Conservation (phyloP, 2,797 vertebrate genomes). For the Alosa sapidissima region DNA sequence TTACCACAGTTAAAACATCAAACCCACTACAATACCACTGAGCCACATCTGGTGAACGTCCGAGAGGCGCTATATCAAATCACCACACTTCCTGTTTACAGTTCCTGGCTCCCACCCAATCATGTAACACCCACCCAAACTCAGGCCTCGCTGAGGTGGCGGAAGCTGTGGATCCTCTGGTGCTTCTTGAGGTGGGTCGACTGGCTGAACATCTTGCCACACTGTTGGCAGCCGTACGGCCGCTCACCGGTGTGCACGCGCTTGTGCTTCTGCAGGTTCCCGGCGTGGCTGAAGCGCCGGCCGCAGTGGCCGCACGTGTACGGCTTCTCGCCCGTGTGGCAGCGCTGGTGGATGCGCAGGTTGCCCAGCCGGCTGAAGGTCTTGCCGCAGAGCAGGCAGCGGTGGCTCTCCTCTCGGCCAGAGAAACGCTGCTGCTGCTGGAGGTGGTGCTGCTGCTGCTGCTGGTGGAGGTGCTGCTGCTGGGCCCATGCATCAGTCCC, state of each 20-base stretch:
- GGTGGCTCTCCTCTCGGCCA: slow-evolving; percentile 42
- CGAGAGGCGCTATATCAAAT: too few relatives aligned
- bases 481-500: not conserved
- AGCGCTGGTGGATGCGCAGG: slow-evolving; percentile 54
- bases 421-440: not conserved
- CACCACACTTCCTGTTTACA: too few relatives aligned
- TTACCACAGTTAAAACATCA: too few relatives aligned
- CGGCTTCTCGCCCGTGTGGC: slow-evolving; percentile 57
- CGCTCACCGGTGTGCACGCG: slow-evolving; percentile 54
- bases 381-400: slow-evolving; percentile 52
- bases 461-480: not conserved
- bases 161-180: slow-evolving; percentile 50
- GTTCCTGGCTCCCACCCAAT: too few relatives aligned
- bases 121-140: not conserved
- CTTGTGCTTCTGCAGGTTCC: slow-evolving; percentile 56
- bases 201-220: slow-evolving; percentile 55
- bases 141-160: slow-evolving; percentile 37
- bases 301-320: slow-evolving; percentile 55
- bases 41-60: too few relatives aligned
- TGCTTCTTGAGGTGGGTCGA: slow-evolving; percentile 57
- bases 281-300: slow-evolving; percentile 56
- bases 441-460: not conserved
- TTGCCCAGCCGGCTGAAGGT: slow-evolving; percentile 50
- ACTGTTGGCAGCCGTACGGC: slow-evolving; percentile 53
- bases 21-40: too few relatives aligned